Conservation (phyloP, 2,888 invertebrate genomes). For the Thereva unica region DNA sequence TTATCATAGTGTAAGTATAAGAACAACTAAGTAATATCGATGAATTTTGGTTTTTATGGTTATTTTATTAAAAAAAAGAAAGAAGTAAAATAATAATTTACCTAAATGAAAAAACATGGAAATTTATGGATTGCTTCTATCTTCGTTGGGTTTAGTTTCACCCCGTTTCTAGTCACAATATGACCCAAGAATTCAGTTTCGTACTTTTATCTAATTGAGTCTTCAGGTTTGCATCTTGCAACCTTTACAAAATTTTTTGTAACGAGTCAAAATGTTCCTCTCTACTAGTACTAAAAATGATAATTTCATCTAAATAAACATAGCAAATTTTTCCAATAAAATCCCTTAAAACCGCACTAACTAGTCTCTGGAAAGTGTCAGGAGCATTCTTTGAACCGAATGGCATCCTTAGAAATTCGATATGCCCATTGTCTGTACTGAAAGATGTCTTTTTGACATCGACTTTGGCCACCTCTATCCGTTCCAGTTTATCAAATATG, state of each 20-base stretch:
- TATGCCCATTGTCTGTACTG: slow-evolving; percentile 22
- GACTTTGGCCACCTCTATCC: slow-evolving; percentile 41
- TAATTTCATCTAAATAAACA: slow-evolving; percentile 50
- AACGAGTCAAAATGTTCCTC: slow-evolving; percentile 45
- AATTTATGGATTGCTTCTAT: slow-evolving; percentile 42
- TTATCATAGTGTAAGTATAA: too few relatives aligned
- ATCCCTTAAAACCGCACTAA: slow-evolving; percentile 41
- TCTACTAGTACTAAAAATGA: slow-evolving; percentile 43
- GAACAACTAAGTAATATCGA: too few relatives aligned
- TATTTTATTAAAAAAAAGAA: too few relatives aligned
- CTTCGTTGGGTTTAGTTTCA: slow-evolving; percentile 47
- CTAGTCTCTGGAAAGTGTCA: slow-evolving; percentile 19
- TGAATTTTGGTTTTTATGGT: slow-evolving; percentile 33
- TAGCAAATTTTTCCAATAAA: slow-evolving; percentile 45
- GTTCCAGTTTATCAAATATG: slow-evolving; percentile 41
- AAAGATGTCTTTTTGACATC: slow-evolving; percentile 37
- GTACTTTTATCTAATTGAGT: slow-evolving; percentile 14
- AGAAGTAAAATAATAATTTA: too few relatives aligned
- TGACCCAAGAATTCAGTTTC: slow-evolving; percentile 42
- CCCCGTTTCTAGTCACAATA: slow-evolving; percentile 45
- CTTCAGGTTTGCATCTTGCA: slow-evolving; percentile 19
- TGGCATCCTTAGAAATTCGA: slow-evolving; percentile 37
- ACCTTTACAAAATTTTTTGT: slow-evolving; percentile 42
- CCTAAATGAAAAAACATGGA: too few relatives aligned
- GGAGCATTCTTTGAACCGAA: slow-evolving; percentile 37